A percentile compares a stretch with the other conserved stretches of the same genome.
phyloP scores from a whole-genome alignment of 2,888 invertebrate genomes.

The Chrysolina haemoptera region DNA sequence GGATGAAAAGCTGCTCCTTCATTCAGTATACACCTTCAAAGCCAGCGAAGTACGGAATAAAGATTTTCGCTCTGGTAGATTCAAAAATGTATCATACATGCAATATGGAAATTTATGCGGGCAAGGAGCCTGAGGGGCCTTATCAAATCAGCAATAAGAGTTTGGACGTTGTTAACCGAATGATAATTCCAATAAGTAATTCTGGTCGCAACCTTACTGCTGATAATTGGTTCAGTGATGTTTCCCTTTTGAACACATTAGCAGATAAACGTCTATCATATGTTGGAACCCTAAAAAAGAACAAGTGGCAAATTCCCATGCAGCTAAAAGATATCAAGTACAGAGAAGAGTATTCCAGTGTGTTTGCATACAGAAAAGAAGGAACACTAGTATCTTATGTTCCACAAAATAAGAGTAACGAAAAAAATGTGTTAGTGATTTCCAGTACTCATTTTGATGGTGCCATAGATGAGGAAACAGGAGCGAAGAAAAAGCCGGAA shows the following conservation, averaged over 20 bases:
- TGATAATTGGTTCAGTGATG: conserved; percentile 46
- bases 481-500: conserved; percentile 46
- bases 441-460: conserved; percentile 46
- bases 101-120: conserved; percentile 45
- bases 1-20: conserved; percentile 53
- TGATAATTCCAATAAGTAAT: conserved; percentile 35
- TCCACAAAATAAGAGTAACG: background rate
- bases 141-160: conserved; percentile 40
- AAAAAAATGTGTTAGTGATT: conserved; percentile 41
- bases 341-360: background rate
- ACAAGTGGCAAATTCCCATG: background rate
- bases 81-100: conserved; percentile 49
- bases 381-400: background rate
- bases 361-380: background rate
- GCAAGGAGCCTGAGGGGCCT: conserved; percentile 42
- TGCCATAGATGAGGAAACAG: conserved; percentile 32
- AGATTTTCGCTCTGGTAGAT: no score
- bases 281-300: conserved; percentile 6
- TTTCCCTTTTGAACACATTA: conserved; percentile 12
- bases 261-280: conserved; percentile 1
- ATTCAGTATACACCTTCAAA: no score
- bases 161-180: conserved; percentile 38
- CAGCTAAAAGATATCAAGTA: background rate
- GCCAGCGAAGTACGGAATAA: no score
- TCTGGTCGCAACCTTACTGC: conserved; percentile 41